These are phyloP conservation scores for Callocephalon fimbriatum DNA, from an alignment of 2,113 vertebrate species.

Conservation along the genomic window DNA sequence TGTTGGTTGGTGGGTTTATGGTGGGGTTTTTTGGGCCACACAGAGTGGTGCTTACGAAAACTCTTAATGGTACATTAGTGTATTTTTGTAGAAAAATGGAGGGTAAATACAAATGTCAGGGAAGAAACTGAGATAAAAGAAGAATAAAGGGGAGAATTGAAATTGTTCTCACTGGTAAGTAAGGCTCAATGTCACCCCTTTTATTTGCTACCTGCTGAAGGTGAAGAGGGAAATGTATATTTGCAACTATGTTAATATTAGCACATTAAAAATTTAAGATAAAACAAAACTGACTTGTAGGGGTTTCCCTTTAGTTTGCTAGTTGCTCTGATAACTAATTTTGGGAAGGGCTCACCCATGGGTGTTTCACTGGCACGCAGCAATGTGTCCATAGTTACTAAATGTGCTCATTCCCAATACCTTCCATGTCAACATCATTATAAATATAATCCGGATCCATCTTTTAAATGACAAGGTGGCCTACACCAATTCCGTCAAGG, in stretches of 20 bases:
- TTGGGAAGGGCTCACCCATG: not conserved
- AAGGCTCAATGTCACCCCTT: not conserved
- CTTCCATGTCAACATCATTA: not conserved
- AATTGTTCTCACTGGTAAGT: not conserved
- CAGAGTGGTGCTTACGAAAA: not conserved
- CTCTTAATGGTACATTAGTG: not conserved
- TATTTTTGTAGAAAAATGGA: not conserved
- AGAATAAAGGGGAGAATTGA: not conserved
- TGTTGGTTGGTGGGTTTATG: not conserved
- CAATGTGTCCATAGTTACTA: not conserved
- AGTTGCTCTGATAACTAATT: not conserved
- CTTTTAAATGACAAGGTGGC: not conserved
- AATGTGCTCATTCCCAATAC: rapidly evolving
- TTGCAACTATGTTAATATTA: not conserved
- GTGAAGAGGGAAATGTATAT: not conserved
- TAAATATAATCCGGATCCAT: not conserved
- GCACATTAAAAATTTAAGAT: not conserved
- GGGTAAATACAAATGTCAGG: not conserved
- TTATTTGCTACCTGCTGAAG: not conserved
- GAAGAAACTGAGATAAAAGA: not conserved
- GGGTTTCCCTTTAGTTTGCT: not conserved
- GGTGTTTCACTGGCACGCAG: not conserved
- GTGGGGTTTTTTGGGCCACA: not conserved
- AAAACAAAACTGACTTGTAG: not conserved
- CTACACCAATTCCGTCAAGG: not conserved